Base-by-base conservation (phyloP, 2,888 invertebrate genomes). In the Mythimna vitellina region DNA sequence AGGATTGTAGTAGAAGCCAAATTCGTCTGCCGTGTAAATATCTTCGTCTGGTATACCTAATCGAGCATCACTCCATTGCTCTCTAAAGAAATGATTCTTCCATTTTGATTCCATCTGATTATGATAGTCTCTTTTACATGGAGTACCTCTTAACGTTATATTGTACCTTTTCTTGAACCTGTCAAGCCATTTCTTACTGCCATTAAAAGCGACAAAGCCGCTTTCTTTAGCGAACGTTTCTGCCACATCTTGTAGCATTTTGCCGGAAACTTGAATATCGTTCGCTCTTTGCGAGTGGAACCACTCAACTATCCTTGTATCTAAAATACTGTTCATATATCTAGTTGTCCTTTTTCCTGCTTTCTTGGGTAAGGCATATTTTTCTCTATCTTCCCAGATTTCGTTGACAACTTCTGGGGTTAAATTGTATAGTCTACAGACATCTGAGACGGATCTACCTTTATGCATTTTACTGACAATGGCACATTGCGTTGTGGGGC, bases 381-480 rank as follows among this genome's bases (percentile, higher is more conserved):
- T 88, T 6, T 91, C 91, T 32, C 92, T 70, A 0, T 91, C 88
- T 46, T 90, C 91, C 92, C 92, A 92, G 0, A 92, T 86, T 62
- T 90, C 89, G 61, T 91, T 89, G 4, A 90, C 89, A 0, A 89
- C 81, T 32, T 89, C 89, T 1, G 89, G 86, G 0, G 89, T 89
- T 1, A 90, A 29, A 5, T 89, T 88, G 62, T 91, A 91, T 0
- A 91, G 69, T 46, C 85, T 81, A 51, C 91, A 91, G 0, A 92
- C 87, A 14, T 92, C 91, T 0, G 86, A 22, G 0, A 91, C 84
- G 0, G 90, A 84, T 53, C 89, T 76, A 3, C 91, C 92, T 80
- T 89, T 91, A 61, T 90, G 90, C 88, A 92, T 88, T 74, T 92
- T 92, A 58, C 81, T 91, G 7, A 91, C 91, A 0, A 92, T 91